These are phyloP conservation scores for Leptocoma aspasia DNA, from an alignment of 2,113 vertebrate genomes.

Conservation along the genomic window DNA sequence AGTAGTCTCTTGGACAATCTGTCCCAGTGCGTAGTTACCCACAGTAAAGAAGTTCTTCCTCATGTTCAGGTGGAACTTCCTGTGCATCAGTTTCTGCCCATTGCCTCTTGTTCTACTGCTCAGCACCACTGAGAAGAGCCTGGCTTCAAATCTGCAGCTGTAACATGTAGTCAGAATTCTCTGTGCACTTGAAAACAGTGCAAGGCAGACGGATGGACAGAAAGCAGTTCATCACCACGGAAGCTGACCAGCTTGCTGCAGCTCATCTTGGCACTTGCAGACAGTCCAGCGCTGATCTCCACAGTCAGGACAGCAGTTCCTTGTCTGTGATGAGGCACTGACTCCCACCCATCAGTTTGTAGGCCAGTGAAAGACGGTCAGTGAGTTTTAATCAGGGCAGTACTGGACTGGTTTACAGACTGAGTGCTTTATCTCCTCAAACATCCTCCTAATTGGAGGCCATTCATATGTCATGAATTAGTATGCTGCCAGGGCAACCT, in stretches of 20 bases:
- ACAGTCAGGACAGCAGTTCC: neutral
- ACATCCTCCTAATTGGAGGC: neutral
- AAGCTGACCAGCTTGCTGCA: neutral
- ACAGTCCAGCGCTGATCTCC: neutral
- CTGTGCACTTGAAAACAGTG: neutral
- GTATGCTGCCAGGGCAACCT: neutral
- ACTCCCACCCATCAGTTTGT: neutral
- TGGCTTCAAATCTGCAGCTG: neutral
- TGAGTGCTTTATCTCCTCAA: neutral
- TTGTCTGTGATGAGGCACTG: neutral
- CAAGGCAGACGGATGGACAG: neutral
- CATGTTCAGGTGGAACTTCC: neutral
- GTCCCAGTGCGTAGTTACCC: no score
- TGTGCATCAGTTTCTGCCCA: neutral
- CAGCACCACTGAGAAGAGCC: neutral
- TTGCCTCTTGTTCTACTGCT: neutral
- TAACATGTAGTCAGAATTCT: neutral
- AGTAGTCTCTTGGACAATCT: neutral
- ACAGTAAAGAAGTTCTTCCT: neutral
- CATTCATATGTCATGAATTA: neutral
- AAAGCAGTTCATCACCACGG: neutral
- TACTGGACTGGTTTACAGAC: neutral
- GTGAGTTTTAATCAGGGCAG: neutral
- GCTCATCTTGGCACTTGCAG: neutral
- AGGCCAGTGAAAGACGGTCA: neutral